phyloP scores from a whole-genome alignment of 2,888 invertebrate genomes.

The Drosophila nr. fundita region DNA sequence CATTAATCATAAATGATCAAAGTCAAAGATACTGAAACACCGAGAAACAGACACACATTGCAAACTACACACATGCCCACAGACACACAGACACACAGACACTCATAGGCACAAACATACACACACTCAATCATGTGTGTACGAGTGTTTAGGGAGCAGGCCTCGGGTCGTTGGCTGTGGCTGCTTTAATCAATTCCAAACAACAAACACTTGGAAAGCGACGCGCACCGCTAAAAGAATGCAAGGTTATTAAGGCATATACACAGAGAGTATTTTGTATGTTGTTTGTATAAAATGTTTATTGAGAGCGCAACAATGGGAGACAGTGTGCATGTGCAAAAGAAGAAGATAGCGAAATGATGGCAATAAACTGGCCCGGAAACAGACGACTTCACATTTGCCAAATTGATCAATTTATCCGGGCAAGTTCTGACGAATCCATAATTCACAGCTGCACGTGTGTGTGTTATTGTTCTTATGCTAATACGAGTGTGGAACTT shows the following conservation, averaged over 20 bases:
- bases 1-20: conserved; percentile 78
- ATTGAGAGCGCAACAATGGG: conserved; percentile 28
- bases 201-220: conserved; percentile 66
- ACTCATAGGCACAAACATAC: conserved; percentile 12
- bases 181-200: conserved; percentile 74
- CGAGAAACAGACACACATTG: conserved; percentile 29
- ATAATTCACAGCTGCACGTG: not conserved
- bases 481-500: conserved; percentile 19
- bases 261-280: conserved; percentile 21
- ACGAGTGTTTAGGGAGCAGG: conserved; percentile 64
- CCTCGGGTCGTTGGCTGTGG: conserved; percentile 55
- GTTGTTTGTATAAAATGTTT: conserved; percentile 47
- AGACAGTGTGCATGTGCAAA: conserved; percentile 1
- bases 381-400: conserved; percentile 48
- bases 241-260: conserved; percentile 70
- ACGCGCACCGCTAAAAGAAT: conserved; percentile 54
- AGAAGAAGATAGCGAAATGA: conserved; percentile 2
- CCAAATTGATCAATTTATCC: conserved; percentile 48
- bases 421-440: conserved; percentile 18
- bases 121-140: conserved; percentile 52
- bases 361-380: conserved; percentile 22
- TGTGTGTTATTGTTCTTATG: conserved; percentile 5
- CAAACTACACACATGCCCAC: conserved; percentile 15
- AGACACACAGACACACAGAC: conserved; percentile 16
- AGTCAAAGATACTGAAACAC: conserved; percentile 73